Evolutionary conservation across 2,113 vertebrate genomes (phyloP), one percentile per base, ranked within the genome.

Genomic region (Xyrauchen texanus): DNA sequence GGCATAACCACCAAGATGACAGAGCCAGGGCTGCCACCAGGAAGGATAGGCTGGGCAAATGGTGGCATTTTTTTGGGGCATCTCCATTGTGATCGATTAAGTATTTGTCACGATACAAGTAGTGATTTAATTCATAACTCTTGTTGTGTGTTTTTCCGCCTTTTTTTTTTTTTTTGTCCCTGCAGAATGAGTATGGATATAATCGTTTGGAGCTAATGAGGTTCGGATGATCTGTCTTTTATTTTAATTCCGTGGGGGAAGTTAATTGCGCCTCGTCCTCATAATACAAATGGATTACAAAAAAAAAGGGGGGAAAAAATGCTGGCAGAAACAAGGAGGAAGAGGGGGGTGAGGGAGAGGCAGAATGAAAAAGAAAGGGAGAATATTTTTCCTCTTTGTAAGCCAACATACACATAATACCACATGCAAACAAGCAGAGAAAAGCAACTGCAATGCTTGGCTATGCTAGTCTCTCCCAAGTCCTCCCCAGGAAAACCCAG

Each of bases 201-300:
- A 94, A 96, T 97, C 93, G 90, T 95, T 95, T 92, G 94, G 88
- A 87, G 94, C 93, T 98, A 98, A 98, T 96, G 94, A 97, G 95
- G 92, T 94, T 95, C 94, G 95, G 95, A 96, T 96, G 94, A 96
- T 95, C 95, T 94, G 83, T 91, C 92, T 91, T 93, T 92, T 90
- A 86, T 92, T 93, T 46, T 92, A 91, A 92, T 93, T 93, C 92
- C 92, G 89, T 75, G 72, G 87, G 90, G 91, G 89, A 93, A 91
- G 91, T 94, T 96, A 96, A 98, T 98, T 95, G 93, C 92, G 89
- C 90, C 93, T 94, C 91, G 91, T 93, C 93, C 89, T 96, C 95
- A 92, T 95, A 92, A 93, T 93, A 93, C 92, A 95, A 96, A 96
- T 98, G 97, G 97, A 98, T 98, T 97, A 98, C 94, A 96, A 96